Evolutionary conservation across 2,888 invertebrate genomes (phyloP).

Genomic region (Leptinotarsa haldemani): DNA sequence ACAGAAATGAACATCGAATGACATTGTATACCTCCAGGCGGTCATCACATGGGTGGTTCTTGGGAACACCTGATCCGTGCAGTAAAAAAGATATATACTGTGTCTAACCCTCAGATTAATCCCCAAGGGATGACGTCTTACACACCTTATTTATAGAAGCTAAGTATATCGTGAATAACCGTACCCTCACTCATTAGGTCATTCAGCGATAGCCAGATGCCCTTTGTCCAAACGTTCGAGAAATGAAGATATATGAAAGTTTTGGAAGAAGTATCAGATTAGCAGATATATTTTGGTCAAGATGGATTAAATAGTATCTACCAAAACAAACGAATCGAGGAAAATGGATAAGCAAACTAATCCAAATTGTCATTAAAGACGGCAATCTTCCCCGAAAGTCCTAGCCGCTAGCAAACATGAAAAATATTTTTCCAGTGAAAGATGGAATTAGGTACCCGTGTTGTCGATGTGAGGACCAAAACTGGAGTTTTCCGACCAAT

Average conservation of each 20-base stretch:
- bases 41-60: slow-evolving; percentile 21
- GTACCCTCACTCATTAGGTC: slow-evolving; percentile 20
- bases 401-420: too few relatives aligned
- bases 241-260: neutral
- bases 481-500: too few relatives aligned
- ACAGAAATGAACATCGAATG: slow-evolving; percentile 11
- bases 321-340: too few relatives aligned
- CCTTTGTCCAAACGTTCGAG: neutral
- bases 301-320: neutral
- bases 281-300: slow-evolving; percentile 10
- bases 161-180: slow-evolving; percentile 24
- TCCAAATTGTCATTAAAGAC: too few relatives aligned
- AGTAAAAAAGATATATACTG: slow-evolving; percentile 22
- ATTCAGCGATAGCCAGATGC: neutral
- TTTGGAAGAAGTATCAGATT: slow-evolving; percentile 1
- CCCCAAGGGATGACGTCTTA: neutral
- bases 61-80: slow-evolving; percentile 18
- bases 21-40: neutral
- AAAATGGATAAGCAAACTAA: too few relatives aligned
- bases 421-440: too few relatives aligned
- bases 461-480: too few relatives aligned
- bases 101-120: neutral
- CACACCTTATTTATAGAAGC: neutral
- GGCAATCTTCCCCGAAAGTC: too few relatives aligned
- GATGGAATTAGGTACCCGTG: too few relatives aligned